Conservation (phyloP, 2,113 vertebrate genomes). For the Catharus bicknelli region DNA sequence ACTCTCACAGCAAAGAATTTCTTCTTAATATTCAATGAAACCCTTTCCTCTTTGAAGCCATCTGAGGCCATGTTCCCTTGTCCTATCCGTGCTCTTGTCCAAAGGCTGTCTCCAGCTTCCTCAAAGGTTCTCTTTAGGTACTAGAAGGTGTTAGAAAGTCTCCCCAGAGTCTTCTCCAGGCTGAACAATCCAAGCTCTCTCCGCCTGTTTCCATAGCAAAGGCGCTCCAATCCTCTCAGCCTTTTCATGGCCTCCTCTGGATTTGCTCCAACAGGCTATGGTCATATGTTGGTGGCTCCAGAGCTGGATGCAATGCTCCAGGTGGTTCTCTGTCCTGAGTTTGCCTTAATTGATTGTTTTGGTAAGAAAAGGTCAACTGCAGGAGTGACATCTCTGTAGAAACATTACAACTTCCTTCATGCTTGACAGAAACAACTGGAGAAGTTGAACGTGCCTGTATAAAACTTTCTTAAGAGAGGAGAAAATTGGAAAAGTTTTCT, state of each 20-base stretch:
- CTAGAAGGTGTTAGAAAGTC: not conserved
- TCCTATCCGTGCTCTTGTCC: not conserved
- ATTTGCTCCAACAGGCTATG: not conserved
- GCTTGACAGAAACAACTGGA: too few relatives aligned
- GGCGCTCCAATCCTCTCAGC: not conserved
- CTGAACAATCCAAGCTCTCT: not conserved
- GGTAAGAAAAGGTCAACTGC: not conserved
- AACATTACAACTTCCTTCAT: not conserved
- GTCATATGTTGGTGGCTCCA: not conserved
- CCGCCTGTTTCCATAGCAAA: not conserved
- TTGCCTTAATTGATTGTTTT: not conserved
- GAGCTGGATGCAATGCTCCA: not conserved
- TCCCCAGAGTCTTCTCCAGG: not conserved
- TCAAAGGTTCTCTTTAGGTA: too few relatives aligned
- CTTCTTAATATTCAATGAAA: not conserved
- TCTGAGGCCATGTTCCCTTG: not conserved
- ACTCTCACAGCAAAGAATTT: not conserved
- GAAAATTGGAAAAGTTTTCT: not conserved
- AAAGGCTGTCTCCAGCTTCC: not conserved
- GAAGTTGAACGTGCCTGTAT: rapidly evolving
- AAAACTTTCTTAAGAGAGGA: not conserved
- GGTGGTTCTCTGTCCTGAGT: not conserved
- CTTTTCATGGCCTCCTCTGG: not conserved
- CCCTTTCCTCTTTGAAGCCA: not conserved
- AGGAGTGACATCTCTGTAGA: not conserved